Conservation (phyloP, 2,888 invertebrate genomes). For the Torymus auratus region DNA sequence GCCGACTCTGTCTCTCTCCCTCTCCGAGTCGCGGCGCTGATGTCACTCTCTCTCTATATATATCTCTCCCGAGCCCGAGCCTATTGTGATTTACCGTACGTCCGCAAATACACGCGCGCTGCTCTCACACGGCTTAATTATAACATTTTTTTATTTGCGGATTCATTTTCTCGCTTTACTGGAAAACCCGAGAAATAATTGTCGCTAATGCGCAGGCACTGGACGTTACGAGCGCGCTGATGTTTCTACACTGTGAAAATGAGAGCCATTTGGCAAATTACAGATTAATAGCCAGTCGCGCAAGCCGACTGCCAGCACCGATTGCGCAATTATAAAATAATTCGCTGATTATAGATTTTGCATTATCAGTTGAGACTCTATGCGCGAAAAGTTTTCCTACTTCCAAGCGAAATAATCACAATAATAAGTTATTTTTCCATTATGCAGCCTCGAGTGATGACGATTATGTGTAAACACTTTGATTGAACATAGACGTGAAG, state of each 20-base stretch:
- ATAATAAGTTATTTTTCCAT: slow-evolving; percentile 20
- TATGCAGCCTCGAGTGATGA: slow-evolving; percentile 28
- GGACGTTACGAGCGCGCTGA: background rate
- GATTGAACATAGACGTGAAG: slow-evolving; percentile 43
- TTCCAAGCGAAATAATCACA: background rate
- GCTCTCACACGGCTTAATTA: background rate
- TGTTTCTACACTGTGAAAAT: slow-evolving; percentile 3
- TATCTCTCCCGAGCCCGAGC: too few relatives aligned
- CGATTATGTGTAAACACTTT: slow-evolving; percentile 12
- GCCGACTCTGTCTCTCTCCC: background rate
- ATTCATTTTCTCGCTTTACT: slow-evolving; percentile 25
- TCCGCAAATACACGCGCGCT: slow-evolving; percentile 27
- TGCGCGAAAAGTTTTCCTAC: slow-evolving; percentile 20
- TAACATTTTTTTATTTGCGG: background rate
- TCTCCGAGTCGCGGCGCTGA: background rate
- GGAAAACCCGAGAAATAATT: slow-evolving; percentile 2
- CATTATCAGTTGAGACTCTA: background rate
- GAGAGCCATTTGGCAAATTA: background rate
- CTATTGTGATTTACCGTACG: slow-evolving; percentile 18
- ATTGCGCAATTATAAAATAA: slow-evolving; percentile 11
- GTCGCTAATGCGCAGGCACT: background rate
- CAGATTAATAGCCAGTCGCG: background rate
- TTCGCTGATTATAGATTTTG: slow-evolving; percentile 20
- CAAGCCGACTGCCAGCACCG: too few relatives aligned
- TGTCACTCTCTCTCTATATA: slow-evolving; percentile 34